phyloP scores from a whole-genome alignment of 2,797 vertebrate genomes.

The Phoebastria nigripes region DNA sequence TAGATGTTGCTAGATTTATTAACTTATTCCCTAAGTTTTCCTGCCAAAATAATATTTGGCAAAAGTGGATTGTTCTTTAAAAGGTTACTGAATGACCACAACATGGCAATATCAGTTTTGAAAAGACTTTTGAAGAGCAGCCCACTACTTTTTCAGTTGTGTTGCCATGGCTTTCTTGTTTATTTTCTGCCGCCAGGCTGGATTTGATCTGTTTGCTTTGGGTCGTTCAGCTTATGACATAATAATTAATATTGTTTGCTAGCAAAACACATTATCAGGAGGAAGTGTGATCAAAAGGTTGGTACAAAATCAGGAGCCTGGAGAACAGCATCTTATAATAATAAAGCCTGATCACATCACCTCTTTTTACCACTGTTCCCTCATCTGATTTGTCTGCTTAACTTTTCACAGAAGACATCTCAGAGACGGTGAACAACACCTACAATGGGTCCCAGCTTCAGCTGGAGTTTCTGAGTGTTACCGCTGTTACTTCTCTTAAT shows the following conservation, averaged over 20 bases:
- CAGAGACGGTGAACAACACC: rapidly evolving
- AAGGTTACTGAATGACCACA: neutral
- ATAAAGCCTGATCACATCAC: neutral
- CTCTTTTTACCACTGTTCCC: neutral
- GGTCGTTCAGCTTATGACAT: neutral
- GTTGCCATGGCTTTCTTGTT: neutral
- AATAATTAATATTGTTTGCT: neutral
- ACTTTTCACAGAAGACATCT: neutral
- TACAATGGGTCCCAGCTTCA: neutral
- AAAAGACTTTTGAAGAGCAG: constrained; percentile 20
- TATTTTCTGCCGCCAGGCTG: neutral
- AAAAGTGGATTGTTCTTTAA: neutral
- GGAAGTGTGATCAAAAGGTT: neutral
- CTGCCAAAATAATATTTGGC: constrained; percentile 6
- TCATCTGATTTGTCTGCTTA: neutral
- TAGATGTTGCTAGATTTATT: constrained; percentile 1
- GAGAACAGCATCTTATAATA: neutral
- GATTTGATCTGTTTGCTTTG: neutral
- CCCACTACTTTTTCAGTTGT: neutral
- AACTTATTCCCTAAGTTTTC: neutral
- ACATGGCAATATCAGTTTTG: neutral
- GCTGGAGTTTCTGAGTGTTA: neutral
- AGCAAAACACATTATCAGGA: neutral
- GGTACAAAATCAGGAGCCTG: neutral
- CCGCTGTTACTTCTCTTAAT: neutral